Percentiles rank a stretch among this genome's conserved stretches.
phyloP scores from a whole-genome alignment of 2,888 invertebrate species.

The Caenorhabditis zanzibari region DNA sequence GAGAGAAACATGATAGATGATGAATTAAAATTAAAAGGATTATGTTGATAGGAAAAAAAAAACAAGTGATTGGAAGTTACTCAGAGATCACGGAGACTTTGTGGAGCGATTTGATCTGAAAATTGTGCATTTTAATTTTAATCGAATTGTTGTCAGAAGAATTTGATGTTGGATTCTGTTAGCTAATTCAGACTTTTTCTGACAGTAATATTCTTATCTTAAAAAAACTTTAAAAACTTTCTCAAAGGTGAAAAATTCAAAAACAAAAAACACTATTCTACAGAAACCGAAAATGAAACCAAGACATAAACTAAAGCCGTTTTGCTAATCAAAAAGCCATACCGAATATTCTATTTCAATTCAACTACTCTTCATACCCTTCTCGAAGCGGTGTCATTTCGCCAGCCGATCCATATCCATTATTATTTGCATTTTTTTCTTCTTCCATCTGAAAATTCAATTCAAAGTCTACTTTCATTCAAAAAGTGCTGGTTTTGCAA shows the following conservation, averaged over 20 bases:
- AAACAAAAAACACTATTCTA: not conserved
- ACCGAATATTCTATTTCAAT: constrained; percentile 17
- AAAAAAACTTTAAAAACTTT: not conserved
- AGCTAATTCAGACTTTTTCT: too few species aligned
- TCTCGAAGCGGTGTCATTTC: constrained; percentile 65
- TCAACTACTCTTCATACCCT: constrained; percentile 51
- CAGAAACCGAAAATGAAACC: not conserved
- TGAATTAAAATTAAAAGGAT: not conserved
- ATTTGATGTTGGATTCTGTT: not conserved
- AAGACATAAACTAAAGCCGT: not conserved
- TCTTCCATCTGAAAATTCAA: constrained; percentile 56
- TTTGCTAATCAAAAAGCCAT: constrained; percentile 23
- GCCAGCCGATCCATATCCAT: constrained; percentile 64
- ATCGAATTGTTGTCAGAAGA: not conserved
- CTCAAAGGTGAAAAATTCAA: too few species aligned
- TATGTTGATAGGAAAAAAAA: not conserved
- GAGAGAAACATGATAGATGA: constrained; percentile 19
- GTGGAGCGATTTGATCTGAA: constrained; percentile 38
- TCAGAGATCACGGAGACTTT: constrained; percentile 43
- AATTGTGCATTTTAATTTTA: not conserved
- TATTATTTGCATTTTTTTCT: constrained; percentile 62
- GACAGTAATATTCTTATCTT: too few species aligned
- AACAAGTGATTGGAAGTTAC: not conserved
- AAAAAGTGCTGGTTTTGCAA: not conserved
- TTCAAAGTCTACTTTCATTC: constrained; percentile 19